phyloP scores from a whole-genome alignment of 2,888 invertebrate species.

The Eupithecia vulgata region DNA sequence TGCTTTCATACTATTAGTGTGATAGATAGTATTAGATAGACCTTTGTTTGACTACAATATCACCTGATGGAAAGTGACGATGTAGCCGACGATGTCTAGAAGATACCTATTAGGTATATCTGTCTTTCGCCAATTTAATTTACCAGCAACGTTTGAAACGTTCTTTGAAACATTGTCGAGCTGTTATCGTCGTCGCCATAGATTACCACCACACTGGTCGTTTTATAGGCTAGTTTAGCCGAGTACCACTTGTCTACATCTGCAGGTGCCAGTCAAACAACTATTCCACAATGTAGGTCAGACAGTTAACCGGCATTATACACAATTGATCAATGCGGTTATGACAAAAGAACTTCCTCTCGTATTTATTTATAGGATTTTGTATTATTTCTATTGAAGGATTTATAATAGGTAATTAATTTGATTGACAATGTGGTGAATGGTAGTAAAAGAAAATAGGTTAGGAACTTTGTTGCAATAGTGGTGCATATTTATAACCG shows the following conservation, averaged over 20 bases:
- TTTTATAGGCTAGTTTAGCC: background rate
- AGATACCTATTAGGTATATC: too few relatives aligned
- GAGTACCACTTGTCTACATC: slow-evolving; percentile 28
- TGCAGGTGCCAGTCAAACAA: slow-evolving; percentile 35
- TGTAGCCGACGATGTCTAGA: too few relatives aligned
- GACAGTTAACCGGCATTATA: slow-evolving; percentile 30
- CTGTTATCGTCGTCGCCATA: background rate
- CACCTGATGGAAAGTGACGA: too few relatives aligned
- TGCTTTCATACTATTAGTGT: too few relatives aligned
- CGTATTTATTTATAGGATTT: slow-evolving; percentile 6
- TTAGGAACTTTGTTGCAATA: too few relatives aligned
- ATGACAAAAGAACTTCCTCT: slow-evolving; percentile 28
- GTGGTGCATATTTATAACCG: too few relatives aligned
- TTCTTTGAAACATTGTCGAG: background rate
- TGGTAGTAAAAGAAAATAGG: background rate
- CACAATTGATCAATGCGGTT: slow-evolving; percentile 32
- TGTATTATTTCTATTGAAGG: background rate
- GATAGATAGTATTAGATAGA: too few relatives aligned
- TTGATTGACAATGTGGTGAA: background rate
- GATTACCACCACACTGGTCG: background rate
- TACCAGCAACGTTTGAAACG: background rate
- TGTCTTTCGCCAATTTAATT: background rate
- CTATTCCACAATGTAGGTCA: slow-evolving; percentile 42
- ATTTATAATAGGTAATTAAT: background rate
- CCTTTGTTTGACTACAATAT: too few relatives aligned